Evolutionary conservation across 2,797 vertebrate species (phyloP), one percentile per base, ranked within the genome.

Genomic region (Podarcis lilfordi): DNA sequence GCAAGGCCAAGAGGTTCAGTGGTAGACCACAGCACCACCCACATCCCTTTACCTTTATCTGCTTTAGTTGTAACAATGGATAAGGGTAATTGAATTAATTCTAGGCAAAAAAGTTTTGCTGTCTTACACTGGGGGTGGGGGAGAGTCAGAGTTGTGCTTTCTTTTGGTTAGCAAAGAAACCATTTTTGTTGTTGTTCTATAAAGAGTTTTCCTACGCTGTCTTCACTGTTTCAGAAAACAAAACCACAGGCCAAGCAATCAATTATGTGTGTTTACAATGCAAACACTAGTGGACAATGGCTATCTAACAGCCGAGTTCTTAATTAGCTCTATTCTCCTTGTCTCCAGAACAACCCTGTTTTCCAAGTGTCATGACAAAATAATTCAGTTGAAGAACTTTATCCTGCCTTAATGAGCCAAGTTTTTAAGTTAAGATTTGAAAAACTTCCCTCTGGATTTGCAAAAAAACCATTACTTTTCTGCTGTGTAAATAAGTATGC

Each of bases 201-300:
- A 50, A 81, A 76, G 59, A 55, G 45, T 88, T 84, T 84, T 79
- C 45, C 45, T 78, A 23, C 43, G 72, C 72, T 76, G 45, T 81
- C 64, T 76, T 81, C 25, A 76, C 43, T 81, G 50, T 61, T 69
- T 61, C 10, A 71, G 85, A 89, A 84, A 85, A 23, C 80, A 86
- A 86, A 89, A 68, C 61, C 59, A 27, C 59, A 89, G 72, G 77
- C 84, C 78, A 86, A 85, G 69, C 74, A 78, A 89, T 89, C 83
- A 80, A 85, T 89, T 89, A 89, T 85, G 78, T 89, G 83, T 66
- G 69, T 89, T 89, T 89, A 85, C 88, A 75, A 81, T 81, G 76
- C 78, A 85, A 89, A 74, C 59, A 29, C 43, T 55, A 80, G 78
- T 66, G 59, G 88, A 72, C 88, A 85, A 80, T 85, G 88, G 83